Base-by-base conservation (phyloP, 2,888 invertebrate species). In the Caenorhabditis parvicauda region DNA sequence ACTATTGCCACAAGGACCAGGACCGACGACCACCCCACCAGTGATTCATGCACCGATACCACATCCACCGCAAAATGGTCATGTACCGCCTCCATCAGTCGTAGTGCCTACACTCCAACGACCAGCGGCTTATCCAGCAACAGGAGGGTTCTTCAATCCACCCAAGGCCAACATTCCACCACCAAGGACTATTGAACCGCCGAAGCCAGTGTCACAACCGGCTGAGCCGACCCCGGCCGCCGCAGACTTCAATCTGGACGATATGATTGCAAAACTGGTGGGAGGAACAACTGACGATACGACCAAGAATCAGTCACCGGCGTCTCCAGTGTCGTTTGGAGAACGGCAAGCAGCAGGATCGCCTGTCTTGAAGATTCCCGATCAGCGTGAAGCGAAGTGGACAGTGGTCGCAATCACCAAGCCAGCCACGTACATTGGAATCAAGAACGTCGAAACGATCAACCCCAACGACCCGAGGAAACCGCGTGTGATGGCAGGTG, bases 251-350 rank as follows among this genome's bases (percentile, higher is more conserved):
- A 61, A 72, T 50, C 71, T 72, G 48, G 59, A 59, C 38, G 65
- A 63, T 6, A 74, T 76, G 73, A 55, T 75, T 25, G 65, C 65
- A 39, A 64, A 67, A 39, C 56, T 75, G 38, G 67, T 72, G 12
- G 63, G 68, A n/a, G 59, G 63, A 12, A 48, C 27, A 22, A 39
- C 9, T 7, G 19, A 22, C 38, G 24, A 42, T 12, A 35, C 24
- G n/a, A n/a, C 12, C 25, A 41, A 49, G 22, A 59, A 64, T 12
- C 66, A 70, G 7, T 67, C 67, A 28, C 70, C 70, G 7, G 67
- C 70, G 12, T 67, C 67, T 24, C 70, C 70, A 19, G 67, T 67
- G 4, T 53, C 56, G 38, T 38, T 44, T 17, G 29, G 28, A 12
- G 17, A n/a, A 5, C 9, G 35, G 12, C 39, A 28, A 7, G 49